Evolutionary conservation across 2,797 vertebrate species (phyloP).

Genomic region (Microctenopoma lineatum): DNA sequence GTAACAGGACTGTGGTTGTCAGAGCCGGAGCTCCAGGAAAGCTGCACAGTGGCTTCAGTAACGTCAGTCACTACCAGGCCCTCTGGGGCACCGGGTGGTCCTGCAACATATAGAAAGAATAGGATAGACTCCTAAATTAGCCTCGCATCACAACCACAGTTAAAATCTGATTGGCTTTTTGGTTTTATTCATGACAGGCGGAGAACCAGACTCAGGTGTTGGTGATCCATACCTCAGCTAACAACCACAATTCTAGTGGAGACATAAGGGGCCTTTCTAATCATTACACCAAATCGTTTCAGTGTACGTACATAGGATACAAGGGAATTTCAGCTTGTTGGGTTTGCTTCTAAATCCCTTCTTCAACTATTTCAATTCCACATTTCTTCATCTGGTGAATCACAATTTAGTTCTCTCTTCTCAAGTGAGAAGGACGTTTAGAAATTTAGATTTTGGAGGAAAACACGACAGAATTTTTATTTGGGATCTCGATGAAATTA

Average conservation of each 20-base stretch:
- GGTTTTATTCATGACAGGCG: constrained; percentile 20
- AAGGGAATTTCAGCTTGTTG: neutral
- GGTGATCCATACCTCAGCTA: constrained; percentile 46
- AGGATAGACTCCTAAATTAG: constrained; percentile 41
- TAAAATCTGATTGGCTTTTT: constrained; percentile 39
- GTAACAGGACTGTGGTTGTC: constrained; percentile 91
- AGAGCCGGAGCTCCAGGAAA: constrained; percentile 86
- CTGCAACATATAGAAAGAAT: constrained; percentile 70
- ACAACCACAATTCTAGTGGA: constrained; percentile 44
- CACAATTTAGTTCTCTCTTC: neutral
- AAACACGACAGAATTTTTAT: constrained; percentile 25
- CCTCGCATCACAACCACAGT: constrained; percentile 15
- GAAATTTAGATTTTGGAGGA: constrained; percentile 18
- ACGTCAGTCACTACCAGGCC: constrained; percentile 84
- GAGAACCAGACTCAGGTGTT: constrained; percentile 39
- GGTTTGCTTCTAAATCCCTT: neutral
- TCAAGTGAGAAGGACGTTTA: neutral
- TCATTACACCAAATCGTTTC: constrained; percentile 48
- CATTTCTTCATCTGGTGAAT: neutral
- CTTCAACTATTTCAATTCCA: neutral
- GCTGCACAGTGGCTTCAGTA: constrained; percentile 85
- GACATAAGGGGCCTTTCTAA: constrained; percentile 49
- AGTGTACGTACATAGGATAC: neutral
- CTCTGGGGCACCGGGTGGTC: constrained; percentile 89
- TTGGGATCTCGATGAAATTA: constrained; percentile 38